A percentile compares a stretch with the other conserved stretches of the same genome.
Evolutionary conservation across 2,113 vertebrate genomes (phyloP).

Genomic region (Chionomys nivalis): DNA sequence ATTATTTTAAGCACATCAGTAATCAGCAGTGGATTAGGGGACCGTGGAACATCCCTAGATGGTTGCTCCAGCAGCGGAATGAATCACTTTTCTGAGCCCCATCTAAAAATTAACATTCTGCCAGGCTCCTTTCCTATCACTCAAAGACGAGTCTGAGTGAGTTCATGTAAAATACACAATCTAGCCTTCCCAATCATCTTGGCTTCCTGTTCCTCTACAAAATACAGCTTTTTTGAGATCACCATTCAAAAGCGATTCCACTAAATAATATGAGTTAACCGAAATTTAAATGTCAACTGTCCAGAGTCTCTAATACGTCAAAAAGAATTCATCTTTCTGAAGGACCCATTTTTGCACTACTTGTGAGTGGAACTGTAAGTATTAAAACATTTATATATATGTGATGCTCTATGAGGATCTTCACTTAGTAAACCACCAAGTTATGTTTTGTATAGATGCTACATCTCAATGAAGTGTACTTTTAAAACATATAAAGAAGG

Average conservation of each 20-base stretch:
- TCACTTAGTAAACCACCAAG: neutral
- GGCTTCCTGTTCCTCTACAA: slow-evolving; percentile 21
- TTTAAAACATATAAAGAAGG: neutral
- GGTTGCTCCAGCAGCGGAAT: slow-evolving; percentile 41
- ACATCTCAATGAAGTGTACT: neutral
- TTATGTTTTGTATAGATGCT: neutral
- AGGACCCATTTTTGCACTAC: slow-evolving; percentile 6
- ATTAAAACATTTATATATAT: neutral
- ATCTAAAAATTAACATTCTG: slow-evolving; percentile 22
- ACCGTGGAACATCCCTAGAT: neutral
- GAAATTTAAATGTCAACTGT: neutral
- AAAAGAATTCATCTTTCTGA: slow-evolving; percentile 1
- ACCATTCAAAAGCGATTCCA: neutral
- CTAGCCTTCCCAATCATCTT: neutral
- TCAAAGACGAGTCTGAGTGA: slow-evolving; percentile 22
- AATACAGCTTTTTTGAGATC: neutral
- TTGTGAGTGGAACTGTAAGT: slow-evolving; percentile 1
- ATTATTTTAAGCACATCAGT: slow-evolving; percentile 29
- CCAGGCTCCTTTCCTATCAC: neutral
- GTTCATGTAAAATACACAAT: neutral
- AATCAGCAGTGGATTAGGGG: slow-evolving; percentile 29
- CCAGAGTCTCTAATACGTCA: neutral
- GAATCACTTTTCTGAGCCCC: neutral
- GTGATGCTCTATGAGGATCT: neutral
- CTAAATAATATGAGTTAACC: slow-evolving; percentile 33